Conservation (phyloP, 2,888 invertebrate genomes). For the Yponomeuta plumbellus region DNA sequence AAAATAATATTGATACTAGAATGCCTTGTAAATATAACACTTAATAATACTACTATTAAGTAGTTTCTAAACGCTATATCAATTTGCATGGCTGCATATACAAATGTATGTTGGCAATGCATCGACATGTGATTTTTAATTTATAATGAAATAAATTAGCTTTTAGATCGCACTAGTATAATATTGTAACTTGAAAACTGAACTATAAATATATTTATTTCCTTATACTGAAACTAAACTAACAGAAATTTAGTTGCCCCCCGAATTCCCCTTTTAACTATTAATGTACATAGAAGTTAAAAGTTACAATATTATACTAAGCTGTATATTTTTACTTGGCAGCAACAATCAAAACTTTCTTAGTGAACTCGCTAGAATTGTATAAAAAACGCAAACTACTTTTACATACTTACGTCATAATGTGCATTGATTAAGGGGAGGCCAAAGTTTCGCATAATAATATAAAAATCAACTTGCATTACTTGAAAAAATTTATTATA, state of each 20-base stretch:
- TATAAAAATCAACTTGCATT: background rate
- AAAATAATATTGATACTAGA: background rate
- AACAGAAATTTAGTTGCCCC: background rate
- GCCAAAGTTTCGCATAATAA: background rate
- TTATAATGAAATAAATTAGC: slow-evolving; percentile 7
- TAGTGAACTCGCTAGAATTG: slow-evolving; percentile 1
- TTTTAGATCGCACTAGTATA: slow-evolving; percentile 2
- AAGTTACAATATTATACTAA: background rate
- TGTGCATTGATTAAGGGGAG: background rate
- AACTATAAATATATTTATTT: background rate
- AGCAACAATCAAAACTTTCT: background rate
- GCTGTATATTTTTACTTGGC: background rate
- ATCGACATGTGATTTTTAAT: slow-evolving; percentile 7
- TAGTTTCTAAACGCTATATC: background rate
- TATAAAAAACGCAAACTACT: background rate
- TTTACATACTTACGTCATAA: background rate
- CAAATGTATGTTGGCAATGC: background rate
- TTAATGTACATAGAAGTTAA: too few relatives aligned
- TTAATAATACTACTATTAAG: background rate
- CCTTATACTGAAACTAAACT: background rate
- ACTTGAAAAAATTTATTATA: slow-evolving; percentile 3
- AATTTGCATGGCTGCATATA: background rate
- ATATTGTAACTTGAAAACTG: background rate
- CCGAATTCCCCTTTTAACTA: too few relatives aligned
- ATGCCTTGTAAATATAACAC: slow-evolving; percentile 9